Percentiles rank a stretch among this genome's conserved stretches.
Conservation (phyloP, 2,797 vertebrate species). For the Alauda arvensis region DNA sequence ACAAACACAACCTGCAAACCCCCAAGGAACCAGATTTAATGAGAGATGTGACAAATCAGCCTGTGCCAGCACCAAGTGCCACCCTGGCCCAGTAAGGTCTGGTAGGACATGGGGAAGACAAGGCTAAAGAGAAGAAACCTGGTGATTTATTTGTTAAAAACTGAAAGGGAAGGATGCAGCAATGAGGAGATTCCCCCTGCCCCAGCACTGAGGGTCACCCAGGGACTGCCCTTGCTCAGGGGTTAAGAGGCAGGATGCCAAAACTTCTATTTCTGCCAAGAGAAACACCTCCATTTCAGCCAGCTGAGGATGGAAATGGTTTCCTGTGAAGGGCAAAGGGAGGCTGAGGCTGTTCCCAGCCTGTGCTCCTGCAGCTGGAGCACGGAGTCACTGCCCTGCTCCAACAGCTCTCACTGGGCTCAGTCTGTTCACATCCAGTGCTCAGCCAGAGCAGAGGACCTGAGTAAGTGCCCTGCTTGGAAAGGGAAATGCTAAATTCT, state of each 20-base stretch:
- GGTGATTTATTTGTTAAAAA: not conserved
- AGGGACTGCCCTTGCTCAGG: not conserved
- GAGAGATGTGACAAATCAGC: not conserved
- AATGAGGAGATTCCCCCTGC: not conserved
- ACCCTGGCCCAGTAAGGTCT: too few relatives aligned
- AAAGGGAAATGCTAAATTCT: not conserved
- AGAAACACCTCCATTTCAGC: not conserved
- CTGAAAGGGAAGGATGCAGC: not conserved
- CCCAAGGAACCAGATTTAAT: not conserved
- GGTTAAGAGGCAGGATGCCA: not conserved
- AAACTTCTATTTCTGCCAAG: not conserved
- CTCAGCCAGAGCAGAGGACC: not conserved
- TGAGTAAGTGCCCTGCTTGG: not conserved
- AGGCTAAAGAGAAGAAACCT: not conserved
- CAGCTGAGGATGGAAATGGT: not conserved
- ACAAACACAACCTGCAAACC: not conserved
- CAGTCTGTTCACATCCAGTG: not conserved
- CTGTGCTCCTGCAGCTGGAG: not conserved
- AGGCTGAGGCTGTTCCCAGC: not conserved
- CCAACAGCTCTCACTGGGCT: not conserved
- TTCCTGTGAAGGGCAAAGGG: not conserved
- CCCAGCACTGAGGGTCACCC: not conserved
- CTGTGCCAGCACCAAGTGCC: not conserved
- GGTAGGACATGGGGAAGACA: not conserved
- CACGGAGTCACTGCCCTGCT: fast-evolving